A percentile compares a stretch with the other conserved stretches of the same genome.
phyloP scores from a whole-genome alignment of 2,888 invertebrate species.

The Caenorhabditis sp. region DNA sequence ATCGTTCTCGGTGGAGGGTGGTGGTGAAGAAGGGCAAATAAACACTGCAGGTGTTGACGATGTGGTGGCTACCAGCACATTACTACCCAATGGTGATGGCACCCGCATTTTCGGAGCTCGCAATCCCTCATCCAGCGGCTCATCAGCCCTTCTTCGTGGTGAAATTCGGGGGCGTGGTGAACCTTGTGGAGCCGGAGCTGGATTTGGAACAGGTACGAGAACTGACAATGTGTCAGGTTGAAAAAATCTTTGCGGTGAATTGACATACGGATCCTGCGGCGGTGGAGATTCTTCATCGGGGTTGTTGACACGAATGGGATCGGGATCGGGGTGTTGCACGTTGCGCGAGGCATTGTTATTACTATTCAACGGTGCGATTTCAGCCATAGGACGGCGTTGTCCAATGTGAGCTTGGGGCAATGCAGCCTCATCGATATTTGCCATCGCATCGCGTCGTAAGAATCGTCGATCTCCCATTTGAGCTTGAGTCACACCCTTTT shows the following conservation, averaged over 20 bases:
- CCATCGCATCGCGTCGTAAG: not conserved
- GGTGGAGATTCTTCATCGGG: too few relatives aligned
- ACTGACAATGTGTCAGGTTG: too few relatives aligned
- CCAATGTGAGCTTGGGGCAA: not conserved
- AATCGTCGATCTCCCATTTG: not conserved
- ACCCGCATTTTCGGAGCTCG: not conserved
- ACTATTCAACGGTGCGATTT: not conserved
- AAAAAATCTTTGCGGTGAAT: too few relatives aligned
- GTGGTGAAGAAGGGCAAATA: too few relatives aligned
- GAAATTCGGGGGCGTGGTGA: not conserved
- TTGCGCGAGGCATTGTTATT: too few relatives aligned
- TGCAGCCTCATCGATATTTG: not conserved
- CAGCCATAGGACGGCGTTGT: not conserved
- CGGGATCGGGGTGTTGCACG: too few relatives aligned
- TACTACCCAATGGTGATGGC: too few relatives aligned
- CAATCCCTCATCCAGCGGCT: not conserved
- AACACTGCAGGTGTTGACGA: too few relatives aligned
- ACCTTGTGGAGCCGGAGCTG: not conserved
- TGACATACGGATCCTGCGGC: not conserved
- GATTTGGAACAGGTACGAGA: not conserved
- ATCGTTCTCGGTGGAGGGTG: too few relatives aligned
- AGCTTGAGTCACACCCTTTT: not conserved
- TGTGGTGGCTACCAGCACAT: too few relatives aligned
- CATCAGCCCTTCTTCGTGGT: not conserved
- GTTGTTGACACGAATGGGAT: too few relatives aligned